Percentiles rank a stretch among this genome's conserved stretches.
phyloP scores from a whole-genome alignment of 2,888 invertebrate genomes.

The Aphidius colemani region DNA sequence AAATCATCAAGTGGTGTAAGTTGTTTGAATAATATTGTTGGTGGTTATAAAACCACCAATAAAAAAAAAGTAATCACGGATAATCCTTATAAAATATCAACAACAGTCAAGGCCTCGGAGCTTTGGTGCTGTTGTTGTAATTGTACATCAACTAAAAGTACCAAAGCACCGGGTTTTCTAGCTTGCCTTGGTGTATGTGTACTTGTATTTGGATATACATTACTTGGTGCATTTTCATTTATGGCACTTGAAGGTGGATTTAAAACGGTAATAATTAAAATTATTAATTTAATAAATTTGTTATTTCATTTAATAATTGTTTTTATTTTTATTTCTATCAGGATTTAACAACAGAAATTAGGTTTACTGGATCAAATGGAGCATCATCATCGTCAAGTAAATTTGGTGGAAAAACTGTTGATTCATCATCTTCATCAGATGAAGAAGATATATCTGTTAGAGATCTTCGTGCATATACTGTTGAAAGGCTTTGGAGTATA shows the following conservation, averaged over 20 bases:
- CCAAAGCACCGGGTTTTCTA: constrained; percentile 67
- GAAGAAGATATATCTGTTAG: constrained; percentile 58
- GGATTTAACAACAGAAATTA: constrained; percentile 20
- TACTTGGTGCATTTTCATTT: constrained; percentile 90
- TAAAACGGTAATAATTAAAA: constrained; percentile 45
- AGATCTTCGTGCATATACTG: constrained; percentile 72
- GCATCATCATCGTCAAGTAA: constrained; percentile 12
- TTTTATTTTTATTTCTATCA: constrained; percentile 1
- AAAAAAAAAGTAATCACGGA: constrained; percentile 23
- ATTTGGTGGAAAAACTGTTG: constrained; percentile 7
- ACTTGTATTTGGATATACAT: constrained; percentile 87
- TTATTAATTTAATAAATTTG: too few species aligned
- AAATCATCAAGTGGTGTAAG: too few species aligned
- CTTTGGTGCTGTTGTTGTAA: constrained; percentile 67
- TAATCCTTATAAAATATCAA: constrained; percentile 33
- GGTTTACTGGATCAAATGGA: constrained; percentile 14
- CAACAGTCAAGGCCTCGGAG: constrained; percentile 47
- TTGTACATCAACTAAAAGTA: constrained; percentile 61
- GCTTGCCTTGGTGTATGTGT: constrained; percentile 83
- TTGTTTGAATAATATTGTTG: too few species aligned
- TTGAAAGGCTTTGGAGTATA: constrained; percentile 82
- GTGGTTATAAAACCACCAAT: too few species aligned
- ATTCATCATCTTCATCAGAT: constrained; percentile 9
- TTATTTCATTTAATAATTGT: too few species aligned
- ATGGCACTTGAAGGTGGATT: constrained; percentile 78